Base-by-base conservation (phyloP, 1,140 invertebrate species). In the Drosophila trapezifrons region DNA sequence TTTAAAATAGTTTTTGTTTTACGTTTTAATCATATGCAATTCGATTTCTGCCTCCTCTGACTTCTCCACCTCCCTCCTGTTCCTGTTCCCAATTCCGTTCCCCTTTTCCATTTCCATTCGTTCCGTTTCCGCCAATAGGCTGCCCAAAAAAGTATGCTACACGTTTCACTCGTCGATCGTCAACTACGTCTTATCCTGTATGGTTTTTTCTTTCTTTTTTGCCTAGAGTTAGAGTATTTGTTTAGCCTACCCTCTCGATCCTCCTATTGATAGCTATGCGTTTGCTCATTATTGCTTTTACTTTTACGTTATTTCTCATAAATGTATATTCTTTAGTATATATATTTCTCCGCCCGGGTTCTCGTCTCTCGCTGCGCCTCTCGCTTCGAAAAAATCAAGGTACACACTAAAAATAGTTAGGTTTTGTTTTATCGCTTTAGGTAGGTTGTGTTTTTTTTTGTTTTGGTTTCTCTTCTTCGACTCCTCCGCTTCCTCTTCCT, bases 401-500 rank as follows among this genome's bases (percentile, higher is more conserved):
- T 90, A 90, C 87, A 77, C 78, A 90, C 80, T 90, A 90, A 90
- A 90, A 90, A 90, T 90, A 90, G 87, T 90, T 87, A 89, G 83
- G 87, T 89, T 84, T 67, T 85, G 59, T 83, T 87, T 77, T 78
- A 66, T 87, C 80, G 67, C 74, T 85, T 84, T 90, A 89, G 85
- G 85, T 89, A 90, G 77, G 85, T 80, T 90, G 60, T 89, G 84
- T 87, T 45, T 77, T 49, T 47, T 42, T 42, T 77, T 62, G 55
- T 81, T 73, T 69, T 77, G 60, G 49, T 81, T 64, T 62, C 43
- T n/a, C 49, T 20, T 38, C 52, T 27, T 37, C 25, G n/a, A 15
- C n/a, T 38, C 7, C 1, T 22, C 18, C 25, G n/a, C 37, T 38
- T 38, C 7, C 1, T 22, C 18, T 35, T 15, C 58, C 25, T 72